A percentile compares a stretch with the other conserved stretches of the same genome.
phyloP scores from a whole-genome alignment of 1,140 invertebrate species.

The Meloidogyne floridensis region DNA sequence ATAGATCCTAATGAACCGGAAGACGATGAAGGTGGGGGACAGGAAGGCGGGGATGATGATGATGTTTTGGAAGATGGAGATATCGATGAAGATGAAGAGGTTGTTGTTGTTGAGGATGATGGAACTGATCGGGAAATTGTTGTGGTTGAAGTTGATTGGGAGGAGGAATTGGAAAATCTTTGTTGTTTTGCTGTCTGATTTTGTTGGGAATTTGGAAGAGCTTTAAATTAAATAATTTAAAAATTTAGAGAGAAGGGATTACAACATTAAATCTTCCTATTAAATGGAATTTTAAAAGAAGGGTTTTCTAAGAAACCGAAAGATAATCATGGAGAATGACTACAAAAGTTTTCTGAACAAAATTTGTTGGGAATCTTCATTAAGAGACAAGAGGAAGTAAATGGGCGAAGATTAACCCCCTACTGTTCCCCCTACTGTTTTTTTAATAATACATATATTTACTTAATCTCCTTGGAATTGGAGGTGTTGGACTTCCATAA shows the following conservation, averaged over 20 bases:
- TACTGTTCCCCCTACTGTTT: too few species aligned
- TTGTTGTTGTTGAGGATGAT: not conserved
- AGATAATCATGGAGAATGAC: too few species aligned
- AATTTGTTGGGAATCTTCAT: too few species aligned
- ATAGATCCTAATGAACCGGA: constrained; percentile 6
- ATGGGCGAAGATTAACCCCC: not conserved
- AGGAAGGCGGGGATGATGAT: not conserved
- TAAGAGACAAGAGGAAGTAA: not conserved
- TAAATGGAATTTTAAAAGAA: too few species aligned
- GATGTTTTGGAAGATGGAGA: constrained; percentile 3
- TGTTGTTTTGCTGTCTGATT: not conserved
- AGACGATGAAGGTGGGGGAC: constrained; percentile 14
- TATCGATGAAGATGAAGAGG: not conserved
- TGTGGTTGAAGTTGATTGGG: not conserved
- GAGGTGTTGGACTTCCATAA: not conserved
- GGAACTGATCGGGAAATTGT: not conserved
- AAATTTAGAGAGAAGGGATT: too few species aligned
- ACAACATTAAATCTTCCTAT: too few species aligned
- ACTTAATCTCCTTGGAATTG: not conserved
- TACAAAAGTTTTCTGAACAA: too few species aligned
- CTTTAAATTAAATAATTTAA: too few species aligned
- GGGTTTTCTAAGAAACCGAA: too few species aligned
- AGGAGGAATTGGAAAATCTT: not conserved
- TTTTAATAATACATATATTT: too few species aligned
- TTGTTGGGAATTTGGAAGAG: not conserved